Base-by-base conservation (phyloP, 2,888 invertebrate species). In the Calephelis perditalis region DNA sequence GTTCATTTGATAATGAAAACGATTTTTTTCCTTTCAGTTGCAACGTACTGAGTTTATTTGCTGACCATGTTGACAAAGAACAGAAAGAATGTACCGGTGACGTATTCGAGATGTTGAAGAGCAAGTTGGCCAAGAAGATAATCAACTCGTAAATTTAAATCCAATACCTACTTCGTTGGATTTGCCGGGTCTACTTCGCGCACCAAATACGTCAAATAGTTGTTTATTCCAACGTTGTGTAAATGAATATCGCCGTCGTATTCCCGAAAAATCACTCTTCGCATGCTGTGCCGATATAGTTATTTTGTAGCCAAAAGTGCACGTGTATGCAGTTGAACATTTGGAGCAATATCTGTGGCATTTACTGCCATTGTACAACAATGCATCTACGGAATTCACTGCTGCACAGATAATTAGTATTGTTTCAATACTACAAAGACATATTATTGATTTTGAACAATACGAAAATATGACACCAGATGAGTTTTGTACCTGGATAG, bases 281-380 rank as follows among this genome's bases (percentile, higher is more conserved):
- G 59, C 45, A 57, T 56, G 56, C 5, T 63, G 15, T 55, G 61
- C 40, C 61, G 61, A 36, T 65, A 63, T 58, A 63, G 58, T 46
- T 58, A 57, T 45, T 56, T 60, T 45, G 44, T 65, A 9, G 59
- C 62, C 26, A 58, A 58, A 59, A 60, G 61, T 12, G 58, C 56
- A 40, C 65, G 65, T 62, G 60, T 63, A 9, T 63, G 66, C 45
- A 57, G 58, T n/a, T 57, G 62, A 65, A 62, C 65, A 65, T 52
- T 6, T 64, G 57, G 57, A 60, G 44, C 59, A 63, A 58, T 58
- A 62, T 60, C 45, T 61, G 52, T 63, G 63, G 65, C 59, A 65
- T 55, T 45, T 49, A 54, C 63, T 63, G n/a, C 58, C 63, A n/a
- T 35, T 63, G 43, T 62, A 63, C 57, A 58, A 61, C 26, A 65